Percentiles rank a stretch among this genome's conserved stretches.
Evolutionary conservation across 2,888 invertebrate genomes (phyloP).

Genomic region (Acronicta alni): DNA sequence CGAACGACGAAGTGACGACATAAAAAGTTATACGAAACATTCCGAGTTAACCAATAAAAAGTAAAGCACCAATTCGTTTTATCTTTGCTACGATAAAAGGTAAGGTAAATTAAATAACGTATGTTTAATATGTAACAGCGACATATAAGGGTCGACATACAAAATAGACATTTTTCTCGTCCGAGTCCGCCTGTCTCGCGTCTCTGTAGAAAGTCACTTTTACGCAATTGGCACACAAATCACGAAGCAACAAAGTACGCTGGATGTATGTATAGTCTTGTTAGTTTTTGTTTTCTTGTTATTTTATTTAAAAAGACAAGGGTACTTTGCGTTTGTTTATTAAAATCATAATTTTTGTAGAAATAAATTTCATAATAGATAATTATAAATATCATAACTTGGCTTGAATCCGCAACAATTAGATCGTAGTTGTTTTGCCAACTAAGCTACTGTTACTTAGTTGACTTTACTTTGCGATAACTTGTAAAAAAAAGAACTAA

Average conservation of each 20-base stretch:
- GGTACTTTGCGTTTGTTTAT: too few relatives aligned
- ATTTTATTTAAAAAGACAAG: neutral
- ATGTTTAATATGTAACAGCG: conserved; percentile 37
- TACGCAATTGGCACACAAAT: conserved; percentile 73
- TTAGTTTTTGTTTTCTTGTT: neutral
- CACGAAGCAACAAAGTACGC: conserved; percentile 63
- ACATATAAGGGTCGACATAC: conserved; percentile 37
- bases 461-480: too few relatives aligned
- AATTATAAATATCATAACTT: too few relatives aligned
- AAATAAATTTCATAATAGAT: too few relatives aligned
- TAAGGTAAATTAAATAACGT: conserved; percentile 50
- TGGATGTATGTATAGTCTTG: conserved; percentile 53
- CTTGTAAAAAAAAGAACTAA: too few relatives aligned
- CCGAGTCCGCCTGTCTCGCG: conserved; percentile 28
- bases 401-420: too few relatives aligned
- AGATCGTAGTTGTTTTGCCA: too few relatives aligned
- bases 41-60: conserved; percentile 42
- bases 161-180: conserved; percentile 46
- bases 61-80: conserved; percentile 21
- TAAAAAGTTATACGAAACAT: too few relatives aligned
- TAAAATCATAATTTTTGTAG: too few relatives aligned
- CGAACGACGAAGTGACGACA: too few relatives aligned
- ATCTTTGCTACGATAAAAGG: too few relatives aligned
- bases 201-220: conserved; percentile 66
- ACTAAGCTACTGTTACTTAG: too few relatives aligned